Base-by-base conservation (phyloP, 2,797 vertebrate genomes). In the Lacerta agilis region DNA sequence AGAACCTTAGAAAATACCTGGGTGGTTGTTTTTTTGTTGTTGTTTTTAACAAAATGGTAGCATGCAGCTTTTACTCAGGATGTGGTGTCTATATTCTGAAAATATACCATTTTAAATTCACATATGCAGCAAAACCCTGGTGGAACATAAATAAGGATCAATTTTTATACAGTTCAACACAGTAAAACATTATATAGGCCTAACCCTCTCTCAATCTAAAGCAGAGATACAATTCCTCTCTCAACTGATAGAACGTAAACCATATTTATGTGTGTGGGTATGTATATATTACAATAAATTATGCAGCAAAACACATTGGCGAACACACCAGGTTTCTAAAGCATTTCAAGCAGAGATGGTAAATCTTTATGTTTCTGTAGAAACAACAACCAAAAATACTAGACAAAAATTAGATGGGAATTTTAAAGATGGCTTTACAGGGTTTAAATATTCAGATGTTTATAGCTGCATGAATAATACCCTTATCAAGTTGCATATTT, bases 401-500 rank as follows among this genome's bases (percentile, higher is more conserved):
- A 66, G 18, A 45, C 88, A 86, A 87, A 92, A 83, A 69, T 88
- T 93, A 88, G 80, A 76, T 89, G 87, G 94, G 89, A 95, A 88
- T 92, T 93, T 94, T 91, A 91, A 89, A 92, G 91, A 93, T 94
- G 88, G 91, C 61, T 95, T 85, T 92, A 92, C 83, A 88, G 80
- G 87, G 94, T 94, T 93, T 96, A 87, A 97, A 96, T 93, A 95
- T 95, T 92, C 87, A 94, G 90, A 95, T 95, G 88, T 94, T 96
- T 95, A 92, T 75, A 86, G 71, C 89, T 93, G 85, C 93, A 78
- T 94, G 93, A 94, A 87, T 88, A 87, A 90, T 94, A 89, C 93
- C 96, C 95, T 97, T 95, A 95, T 91, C 79, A 95, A 90, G 92
- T 93, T 91, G 91, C 90, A 92, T 90, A 91, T 90, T 92, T 94